Evolutionary conservation across 2,797 vertebrate species (phyloP).

Genomic region (Ispidina picta): DNA sequence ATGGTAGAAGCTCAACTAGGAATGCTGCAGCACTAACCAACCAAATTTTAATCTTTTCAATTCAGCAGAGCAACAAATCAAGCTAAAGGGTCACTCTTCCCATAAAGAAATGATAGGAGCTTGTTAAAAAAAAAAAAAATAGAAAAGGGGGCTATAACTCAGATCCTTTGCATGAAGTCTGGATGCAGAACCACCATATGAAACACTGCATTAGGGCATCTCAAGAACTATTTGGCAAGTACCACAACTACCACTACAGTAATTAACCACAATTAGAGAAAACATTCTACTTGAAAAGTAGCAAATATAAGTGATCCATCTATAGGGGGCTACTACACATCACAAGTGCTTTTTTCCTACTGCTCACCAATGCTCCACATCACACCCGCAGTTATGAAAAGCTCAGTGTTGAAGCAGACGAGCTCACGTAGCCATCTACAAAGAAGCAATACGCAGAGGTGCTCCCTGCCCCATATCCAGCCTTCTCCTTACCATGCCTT

Average conservation of each 20-base stretch:
- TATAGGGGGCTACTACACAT: not conserved
- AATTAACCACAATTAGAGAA: not conserved
- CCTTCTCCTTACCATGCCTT: conserved; percentile 76
- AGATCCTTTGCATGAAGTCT: not conserved
- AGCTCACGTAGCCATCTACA: conserved; percentile 16
- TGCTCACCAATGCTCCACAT: conserved; percentile 14
- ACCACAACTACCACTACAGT: not conserved
- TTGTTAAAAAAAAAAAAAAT: not conserved
- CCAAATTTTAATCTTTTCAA: not conserved
- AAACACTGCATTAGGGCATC: not conserved
- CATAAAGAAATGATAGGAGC: not conserved
- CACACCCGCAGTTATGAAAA: not conserved
- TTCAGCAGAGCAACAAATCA: not conserved
- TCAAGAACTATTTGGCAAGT: not conserved
- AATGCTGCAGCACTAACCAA: not conserved
- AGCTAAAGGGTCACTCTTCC: not conserved
- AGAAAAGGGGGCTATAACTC: not conserved
- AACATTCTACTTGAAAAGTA: not conserved
- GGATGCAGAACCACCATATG: not conserved
- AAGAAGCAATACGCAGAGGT: not conserved
- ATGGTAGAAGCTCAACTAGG: not conserved
- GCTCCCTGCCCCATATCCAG: not conserved
- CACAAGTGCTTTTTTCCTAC: not conserved
- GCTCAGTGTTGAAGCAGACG: not conserved
- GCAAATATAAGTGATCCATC: not conserved